These are phyloP conservation scores for Acromyrmex echinatior DNA, from an alignment of 1,140 invertebrate genomes.

Conservation along the genomic window DNA sequence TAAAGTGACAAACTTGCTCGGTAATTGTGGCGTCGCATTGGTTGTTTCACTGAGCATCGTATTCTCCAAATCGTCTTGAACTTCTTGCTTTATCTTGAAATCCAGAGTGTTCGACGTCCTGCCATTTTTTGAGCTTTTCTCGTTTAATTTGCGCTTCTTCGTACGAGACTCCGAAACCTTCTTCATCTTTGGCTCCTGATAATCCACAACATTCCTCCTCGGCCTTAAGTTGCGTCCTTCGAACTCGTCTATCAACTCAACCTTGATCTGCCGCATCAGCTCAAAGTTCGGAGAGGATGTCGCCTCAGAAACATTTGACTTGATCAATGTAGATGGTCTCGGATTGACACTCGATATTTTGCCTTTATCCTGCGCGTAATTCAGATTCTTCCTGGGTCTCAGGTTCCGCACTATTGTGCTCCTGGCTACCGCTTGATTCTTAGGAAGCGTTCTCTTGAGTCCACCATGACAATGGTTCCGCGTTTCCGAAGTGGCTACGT, in stretches of 20 bases:
- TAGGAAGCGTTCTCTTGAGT: background rate
- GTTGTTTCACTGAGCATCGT: background rate
- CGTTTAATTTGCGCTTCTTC: background rate
- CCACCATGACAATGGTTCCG: background rate
- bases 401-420: slow-evolving; percentile 46
- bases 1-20: background rate
- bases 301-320: background rate
- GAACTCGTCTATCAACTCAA: slow-evolving; percentile 36
- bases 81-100: slow-evolving; percentile 55
- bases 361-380: slow-evolving; percentile 53
- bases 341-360: background rate
- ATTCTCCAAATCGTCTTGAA: slow-evolving; percentile 14
- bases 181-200: slow-evolving; percentile 46
- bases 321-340: background rate
- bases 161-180: background rate
- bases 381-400: slow-evolving; percentile 45
- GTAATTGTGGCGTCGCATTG: background rate
- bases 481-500: background rate
- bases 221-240: slow-evolving; percentile 71
- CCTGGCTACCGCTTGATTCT: background rate
- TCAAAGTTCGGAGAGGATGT: background rate
- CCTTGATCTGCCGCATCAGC: slow-evolving; percentile 40
- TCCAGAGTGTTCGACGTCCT: background rate
- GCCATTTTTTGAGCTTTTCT: background rate
- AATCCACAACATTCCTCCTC: slow-evolving; percentile 68